Evolutionary conservation across 2,113 vertebrate genomes (phyloP), one percentile per base, ranked within the genome.

Genomic region (Macroglossus sobrinus): DNA sequence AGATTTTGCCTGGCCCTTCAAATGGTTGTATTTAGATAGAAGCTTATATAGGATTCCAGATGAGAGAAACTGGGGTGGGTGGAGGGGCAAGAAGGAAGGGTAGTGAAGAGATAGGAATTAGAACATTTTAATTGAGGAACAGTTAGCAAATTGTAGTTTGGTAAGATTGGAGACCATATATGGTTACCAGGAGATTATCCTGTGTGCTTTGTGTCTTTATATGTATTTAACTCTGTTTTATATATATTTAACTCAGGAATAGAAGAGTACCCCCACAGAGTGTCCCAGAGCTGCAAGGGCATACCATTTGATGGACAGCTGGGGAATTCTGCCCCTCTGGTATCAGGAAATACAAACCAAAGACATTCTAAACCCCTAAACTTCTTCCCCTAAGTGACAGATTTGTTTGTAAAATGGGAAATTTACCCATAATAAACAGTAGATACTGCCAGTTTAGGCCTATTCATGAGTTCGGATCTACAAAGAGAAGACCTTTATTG

Each of bases 361-460:
- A 85, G 66, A 89, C n/a, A 63, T 66, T 71, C 66, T 22, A 64
- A 96, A 96, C 90, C 12, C 24, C 50, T 40, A 82, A 93, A 63
- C 69, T 76, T 93, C 45, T 96, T 95, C 79, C 92, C 30, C 59
- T 71, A 80, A 40, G 28, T 71, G 50, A 76, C 53, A 95, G 61
- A 26, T 66, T 95, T 84, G 55, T 94, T 92, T 85, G 50, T 85
- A 91, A 93, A 89, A 85, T 82, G 76, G 71, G 94, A 93, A 94
- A 35, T 92, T 50, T 30, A 74, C 47, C 71, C 61, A 45, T 95
- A 80, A 22, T 82, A 84, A 95, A 86, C 40, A 76, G 15, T 59
- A 68, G 40, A 40, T 47, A 72, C 80, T 78, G 74, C 59, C 88
- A 74, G 61, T 86, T 43, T 68, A 84, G 87, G 57, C 59, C 87